Base-by-base conservation (phyloP, 1,140 invertebrate species). In the Laupala kohalensis region DNA sequence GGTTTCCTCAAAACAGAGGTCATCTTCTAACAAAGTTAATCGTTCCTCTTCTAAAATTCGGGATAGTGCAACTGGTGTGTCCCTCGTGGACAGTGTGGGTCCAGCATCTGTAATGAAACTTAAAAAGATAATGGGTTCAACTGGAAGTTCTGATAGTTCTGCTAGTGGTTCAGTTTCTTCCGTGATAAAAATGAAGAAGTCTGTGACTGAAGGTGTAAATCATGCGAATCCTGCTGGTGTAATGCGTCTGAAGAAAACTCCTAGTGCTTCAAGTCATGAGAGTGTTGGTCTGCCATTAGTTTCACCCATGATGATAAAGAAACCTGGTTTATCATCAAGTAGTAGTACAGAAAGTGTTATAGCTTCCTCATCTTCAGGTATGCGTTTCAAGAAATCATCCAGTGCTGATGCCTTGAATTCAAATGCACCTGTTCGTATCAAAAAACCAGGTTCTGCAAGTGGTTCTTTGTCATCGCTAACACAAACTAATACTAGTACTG, bases 1-100 rank as follows among this genome's bases (percentile, higher is more conserved):
- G 29, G 25, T 26, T 19, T 70, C 69, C 5, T 64, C 70, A n/a
- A 37, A 27, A 3, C 28, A 68, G 27, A 27, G 67, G 29, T 71
- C 70, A 64, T 71, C 69, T n/a, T 70, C 70, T 13, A 53, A 53
- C n/a, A 71, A 71, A 64, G 26, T 71, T 13, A 71, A 71, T 71
- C 70, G 70, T 71, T 65, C 64, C 3, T 67, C 66, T 3, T 67
- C 66, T 19, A 71, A 71, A 71, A 30, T 37, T 66, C 70, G 70
- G 25, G 70, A 71, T 64, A 62, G 70, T 66, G 70, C 26, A 29
- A 66, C 25, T 28, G 67, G 26, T 13, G 37, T 9, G 37, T 53
- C 37, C 9, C 9, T 53, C 19, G 37, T 53, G 37, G 37, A 53
- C 19, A 19, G 37, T 53, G 37, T 53, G 9, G 37, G 37, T 9